These are phyloP conservation scores for Deroplatys truncata DNA, from an alignment of 2,888 invertebrate species.

Conservation along the genomic window DNA sequence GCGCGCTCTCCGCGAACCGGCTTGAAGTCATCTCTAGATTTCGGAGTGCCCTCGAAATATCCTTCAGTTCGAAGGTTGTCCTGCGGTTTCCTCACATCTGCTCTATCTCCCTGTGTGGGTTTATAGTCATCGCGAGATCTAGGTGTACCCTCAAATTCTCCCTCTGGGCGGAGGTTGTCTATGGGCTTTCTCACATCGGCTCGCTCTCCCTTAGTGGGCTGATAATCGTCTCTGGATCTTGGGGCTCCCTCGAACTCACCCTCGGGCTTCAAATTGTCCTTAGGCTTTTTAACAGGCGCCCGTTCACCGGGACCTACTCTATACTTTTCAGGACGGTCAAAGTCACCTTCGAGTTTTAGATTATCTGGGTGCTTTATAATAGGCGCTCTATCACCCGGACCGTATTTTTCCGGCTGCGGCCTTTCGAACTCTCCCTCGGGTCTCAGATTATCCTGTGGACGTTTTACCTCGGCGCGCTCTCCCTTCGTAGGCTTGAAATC, in stretches of 20 bases:
- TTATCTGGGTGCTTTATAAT: constrained; percentile 39
- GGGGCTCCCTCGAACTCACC: constrained; percentile 40
- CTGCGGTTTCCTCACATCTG: constrained; percentile 57
- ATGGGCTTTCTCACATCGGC: constrained; percentile 59
- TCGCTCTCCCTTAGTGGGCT: constrained; percentile 56
- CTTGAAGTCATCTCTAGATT: constrained; percentile 33
- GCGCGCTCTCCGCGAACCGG: constrained; percentile 32
- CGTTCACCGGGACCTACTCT: constrained; percentile 37
- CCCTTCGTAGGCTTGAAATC: constrained; percentile 37
- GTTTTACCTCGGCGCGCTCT: constrained; percentile 41
- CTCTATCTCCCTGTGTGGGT: constrained; percentile 53
- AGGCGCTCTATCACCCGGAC: constrained; percentile 12
- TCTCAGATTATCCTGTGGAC: constrained; percentile 41
- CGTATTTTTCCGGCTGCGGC: neutral
- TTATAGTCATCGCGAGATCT: constrained; percentile 48
- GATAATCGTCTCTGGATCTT: constrained; percentile 51
- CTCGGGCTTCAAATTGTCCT: constrained; percentile 44
- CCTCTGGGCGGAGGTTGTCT: constrained; percentile 55
- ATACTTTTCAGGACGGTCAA: constrained; percentile 37
- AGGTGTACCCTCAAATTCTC: constrained; percentile 49
- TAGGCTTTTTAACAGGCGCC: constrained; percentile 36
- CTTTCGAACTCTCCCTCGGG: constrained; percentile 41
- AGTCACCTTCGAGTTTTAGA: constrained; percentile 37
- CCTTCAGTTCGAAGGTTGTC: constrained; percentile 51
- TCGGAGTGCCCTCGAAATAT: constrained; percentile 42